phyloP scores from a whole-genome alignment of 1,140 invertebrate genomes.

The Drosophila pachea region DNA sequence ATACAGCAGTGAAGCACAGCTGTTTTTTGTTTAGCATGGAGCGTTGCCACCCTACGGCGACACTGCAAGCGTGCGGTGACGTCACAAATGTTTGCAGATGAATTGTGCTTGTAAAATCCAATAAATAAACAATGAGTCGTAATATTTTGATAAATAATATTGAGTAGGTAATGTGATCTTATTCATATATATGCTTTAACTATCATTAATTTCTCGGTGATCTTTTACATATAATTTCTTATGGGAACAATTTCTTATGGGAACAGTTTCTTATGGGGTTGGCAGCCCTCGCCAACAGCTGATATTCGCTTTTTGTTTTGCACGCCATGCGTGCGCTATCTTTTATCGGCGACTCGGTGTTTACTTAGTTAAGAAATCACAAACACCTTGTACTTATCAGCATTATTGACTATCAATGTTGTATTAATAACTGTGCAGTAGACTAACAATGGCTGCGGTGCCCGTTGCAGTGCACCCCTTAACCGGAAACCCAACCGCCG shows the following conservation, averaged over 20 bases:
- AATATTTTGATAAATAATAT: neutral
- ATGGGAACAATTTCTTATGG: neutral
- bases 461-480: conserved; percentile 81
- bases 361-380: conserved; percentile 8
- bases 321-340: conserved; percentile 28
- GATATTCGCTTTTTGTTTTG: conserved; percentile 25
- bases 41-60: conserved; percentile 33
- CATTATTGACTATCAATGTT: conserved; percentile 38
- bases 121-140: neutral
- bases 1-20: conserved; percentile 36
- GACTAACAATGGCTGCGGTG: conserved; percentile 24
- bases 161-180: neutral
- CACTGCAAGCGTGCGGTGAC: conserved; percentile 22
- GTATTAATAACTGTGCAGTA: conserved; percentile 17
- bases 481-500: conserved; percentile 83
- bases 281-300: conserved; percentile 39
- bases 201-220: neutral
- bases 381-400: conserved; percentile 15
- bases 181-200: neutral
- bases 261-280: neutral
- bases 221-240: neutral
- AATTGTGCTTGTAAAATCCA: neutral
- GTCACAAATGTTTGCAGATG: conserved; percentile 9
- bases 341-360: conserved; percentile 35
- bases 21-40: conserved; percentile 46